Evolutionary conservation across 2,888 invertebrate genomes (phyloP), one percentile per base, ranked within the genome.

Genomic region (Brenthis daphne): DNA sequence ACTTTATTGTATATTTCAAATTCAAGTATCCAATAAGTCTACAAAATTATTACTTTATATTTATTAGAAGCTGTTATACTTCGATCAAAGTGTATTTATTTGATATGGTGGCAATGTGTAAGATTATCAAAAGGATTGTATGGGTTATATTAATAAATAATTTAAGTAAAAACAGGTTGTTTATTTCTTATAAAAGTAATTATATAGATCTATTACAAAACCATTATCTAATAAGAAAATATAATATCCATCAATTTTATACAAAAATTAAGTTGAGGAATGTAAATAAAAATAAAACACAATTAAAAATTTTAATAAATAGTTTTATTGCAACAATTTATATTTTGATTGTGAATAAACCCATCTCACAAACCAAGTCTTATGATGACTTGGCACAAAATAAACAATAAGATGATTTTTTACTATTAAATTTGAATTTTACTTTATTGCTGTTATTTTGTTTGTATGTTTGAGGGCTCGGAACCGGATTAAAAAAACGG

Each of bases 301-400:
- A 51, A 43, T 50, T 54, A 67, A 67, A 67, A 67, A 58, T 63
- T 63, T 60, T 50, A 64, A 72, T 72, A 72, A 69, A 72, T 67
- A 72, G 54, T 57, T 72, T 72, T 72, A 72, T 69, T 72, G 69
- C 72, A 67, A 69, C 65, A 67, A 48, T 67, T 69, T 60, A n/a
- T 57, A n/a, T 50, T 43, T 37, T 29, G 53, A 61, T 61, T 48
- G 29, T 55, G 50, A 48, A 37, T 12, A 33, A 50, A 65, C 48
- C 16, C 20, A 54, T 29, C 29, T 29, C 37, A 33, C 37, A 6
- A 4, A 63, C 6, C n/a, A 29, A 61, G 50, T 29, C 8, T 43
- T 33, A 51, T 6, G 2, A 47, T 53, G 8, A 60, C 50, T 50
- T 53, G 51, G 51, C 51, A 16, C 14, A 51, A 54, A 47, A 60